Evolutionary conservation across 2,888 invertebrate species (phyloP).

Genomic region (Epinotia brunnichana): DNA sequence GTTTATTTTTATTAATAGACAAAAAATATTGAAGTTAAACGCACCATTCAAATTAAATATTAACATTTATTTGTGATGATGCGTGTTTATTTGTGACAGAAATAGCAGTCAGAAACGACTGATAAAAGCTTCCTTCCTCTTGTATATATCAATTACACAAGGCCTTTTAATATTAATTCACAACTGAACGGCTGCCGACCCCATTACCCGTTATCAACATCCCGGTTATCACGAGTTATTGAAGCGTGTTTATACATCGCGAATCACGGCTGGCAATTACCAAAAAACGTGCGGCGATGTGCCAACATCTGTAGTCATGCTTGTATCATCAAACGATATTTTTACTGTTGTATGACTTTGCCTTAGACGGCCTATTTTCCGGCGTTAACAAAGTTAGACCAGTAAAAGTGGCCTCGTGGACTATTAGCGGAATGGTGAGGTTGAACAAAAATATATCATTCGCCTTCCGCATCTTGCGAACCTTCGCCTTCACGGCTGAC

Average conservation of each 20-base stretch:
- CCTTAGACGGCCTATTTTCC: background rate
- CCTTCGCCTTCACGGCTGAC: constrained; percentile 57
- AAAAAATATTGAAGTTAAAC: background rate
- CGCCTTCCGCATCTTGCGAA: constrained; percentile 51
- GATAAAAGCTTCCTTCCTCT: constrained; percentile 9
- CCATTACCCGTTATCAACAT: background rate
- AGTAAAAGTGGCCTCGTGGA: background rate
- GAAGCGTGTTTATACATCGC: background rate
- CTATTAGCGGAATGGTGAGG: background rate
- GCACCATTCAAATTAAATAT: background rate
- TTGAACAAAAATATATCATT: background rate
- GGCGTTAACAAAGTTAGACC: background rate
- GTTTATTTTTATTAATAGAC: constrained; percentile 23
- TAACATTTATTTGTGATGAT: too few relatives aligned
- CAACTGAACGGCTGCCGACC: background rate
- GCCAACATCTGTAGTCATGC: background rate
- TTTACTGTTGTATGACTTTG: background rate
- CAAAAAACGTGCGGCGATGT: background rate
- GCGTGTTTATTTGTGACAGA: too few relatives aligned
- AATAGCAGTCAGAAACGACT: constrained; percentile 5
- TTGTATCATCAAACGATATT: background rate
- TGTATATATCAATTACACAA: background rate
- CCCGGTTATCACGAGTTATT: background rate
- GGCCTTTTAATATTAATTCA: constrained; percentile 1
- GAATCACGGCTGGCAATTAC: background rate